Percentiles rank a stretch among this genome's conserved stretches.
These are phyloP conservation scores for Bombus waltoni DNA, from an alignment of 1,140 invertebrate genomes.

Conservation along the genomic window DNA sequence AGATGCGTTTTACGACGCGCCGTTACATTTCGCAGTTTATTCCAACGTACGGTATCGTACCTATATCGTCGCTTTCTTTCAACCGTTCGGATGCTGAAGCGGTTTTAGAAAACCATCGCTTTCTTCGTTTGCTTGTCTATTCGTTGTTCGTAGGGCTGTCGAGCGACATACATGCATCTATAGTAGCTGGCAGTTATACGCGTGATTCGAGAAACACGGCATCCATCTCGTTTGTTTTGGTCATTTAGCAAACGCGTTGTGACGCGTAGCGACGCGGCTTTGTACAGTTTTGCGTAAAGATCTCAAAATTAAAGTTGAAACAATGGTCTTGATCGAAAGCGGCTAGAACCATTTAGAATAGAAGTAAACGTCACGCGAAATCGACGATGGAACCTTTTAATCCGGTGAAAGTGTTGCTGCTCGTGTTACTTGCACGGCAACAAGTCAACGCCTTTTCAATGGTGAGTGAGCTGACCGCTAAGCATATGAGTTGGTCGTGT, in stretches of 20 bases:
- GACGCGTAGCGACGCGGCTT: too few relatives aligned
- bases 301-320: background rate
- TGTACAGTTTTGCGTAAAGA: background rate
- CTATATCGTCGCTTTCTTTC: too few relatives aligned
- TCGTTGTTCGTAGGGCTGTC: too few relatives aligned
- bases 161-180: too few relatives aligned
- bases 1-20: too few relatives aligned
- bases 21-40: too few relatives aligned
- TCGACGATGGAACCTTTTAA: slow-evolving; percentile 70
- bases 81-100: background rate
- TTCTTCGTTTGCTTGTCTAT: background rate
- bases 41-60: too few relatives aligned
- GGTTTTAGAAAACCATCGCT: background rate
- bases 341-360: background rate
- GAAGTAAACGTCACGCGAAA: background rate
- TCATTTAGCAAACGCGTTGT: too few relatives aligned
- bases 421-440: slow-evolving; percentile 32
- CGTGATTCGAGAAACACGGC: too few relatives aligned
- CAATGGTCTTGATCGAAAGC: background rate
- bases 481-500: background rate
- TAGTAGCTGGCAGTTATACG: too few relatives aligned
- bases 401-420: slow-evolving; percentile 74
- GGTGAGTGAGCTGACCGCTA: slow-evolving; percentile 63
- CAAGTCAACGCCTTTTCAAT: slow-evolving; percentile 56
- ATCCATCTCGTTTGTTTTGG: too few relatives aligned